Conservation (phyloP, 2,888 invertebrate species). For the Drosophila robusta region DNA sequence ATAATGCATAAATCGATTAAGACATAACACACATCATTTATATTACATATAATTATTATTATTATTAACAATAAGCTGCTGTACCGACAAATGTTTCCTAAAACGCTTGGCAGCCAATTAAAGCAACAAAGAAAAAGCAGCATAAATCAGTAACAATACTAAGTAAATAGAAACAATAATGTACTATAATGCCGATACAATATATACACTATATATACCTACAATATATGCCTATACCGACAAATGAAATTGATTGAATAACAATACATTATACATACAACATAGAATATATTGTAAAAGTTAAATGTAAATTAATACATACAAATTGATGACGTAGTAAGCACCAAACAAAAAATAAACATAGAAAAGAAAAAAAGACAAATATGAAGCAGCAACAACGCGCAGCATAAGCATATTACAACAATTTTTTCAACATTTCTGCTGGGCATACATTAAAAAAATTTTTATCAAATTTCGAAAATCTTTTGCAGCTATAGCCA, state of each 20-base stretch:
- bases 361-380: constrained; percentile 34
- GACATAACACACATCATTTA: constrained; percentile 28
- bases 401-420: constrained; percentile 47
- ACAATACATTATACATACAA: constrained; percentile 62
- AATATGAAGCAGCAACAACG: constrained; percentile 21
- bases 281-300: constrained; percentile 74
- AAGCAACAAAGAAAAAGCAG: constrained; percentile 24
- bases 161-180: constrained; percentile 80
- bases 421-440: constrained; percentile 1
- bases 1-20: constrained; percentile 52
- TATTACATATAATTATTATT: constrained; percentile 17
- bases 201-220: constrained; percentile 78
- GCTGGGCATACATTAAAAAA: not conserved
- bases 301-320: constrained; percentile 74
- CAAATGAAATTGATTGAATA: constrained; percentile 67
- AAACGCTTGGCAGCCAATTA: constrained; percentile 66
- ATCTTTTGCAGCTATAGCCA: not conserved
- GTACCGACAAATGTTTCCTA: constrained; percentile 66
- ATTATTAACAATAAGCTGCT: constrained; percentile 64
- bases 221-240: constrained; percentile 76
- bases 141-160: constrained; percentile 73
- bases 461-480: not conserved
- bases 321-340: constrained; percentile 72
- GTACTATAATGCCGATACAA: constrained; percentile 75
- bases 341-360: constrained; percentile 73